Conservation (phyloP, 1,140 invertebrate genomes). For the Drosophila sp. region DNA sequence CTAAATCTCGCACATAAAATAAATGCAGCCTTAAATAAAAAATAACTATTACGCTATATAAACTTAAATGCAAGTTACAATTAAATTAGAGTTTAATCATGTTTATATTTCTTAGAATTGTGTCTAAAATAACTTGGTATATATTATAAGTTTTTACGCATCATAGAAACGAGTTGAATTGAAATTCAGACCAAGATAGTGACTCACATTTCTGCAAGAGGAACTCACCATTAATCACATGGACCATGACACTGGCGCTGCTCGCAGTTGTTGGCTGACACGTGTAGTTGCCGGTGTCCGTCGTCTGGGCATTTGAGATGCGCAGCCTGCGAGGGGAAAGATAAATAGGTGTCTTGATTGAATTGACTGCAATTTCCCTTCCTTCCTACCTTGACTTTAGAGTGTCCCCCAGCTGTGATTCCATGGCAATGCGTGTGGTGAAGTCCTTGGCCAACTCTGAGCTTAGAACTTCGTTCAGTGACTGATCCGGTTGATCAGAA, state of each 20-base stretch:
- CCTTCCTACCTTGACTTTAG: conserved; percentile 72
- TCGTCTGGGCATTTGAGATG: conserved; percentile 87
- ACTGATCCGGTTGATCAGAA: conserved; percentile 22
- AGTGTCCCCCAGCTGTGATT: conserved; percentile 78
- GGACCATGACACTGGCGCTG: conserved; percentile 92
- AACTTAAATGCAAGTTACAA: too few species aligned
- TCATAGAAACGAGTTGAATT: too few species aligned
- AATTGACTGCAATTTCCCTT: background rate
- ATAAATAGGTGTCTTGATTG: background rate
- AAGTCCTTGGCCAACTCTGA: conserved; percentile 74
- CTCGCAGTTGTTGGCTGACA: conserved; percentile 92
- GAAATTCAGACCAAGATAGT: too few species aligned
- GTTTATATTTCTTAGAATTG: too few species aligned
- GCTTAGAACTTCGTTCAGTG: conserved; percentile 61
- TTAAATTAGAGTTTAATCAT: too few species aligned
- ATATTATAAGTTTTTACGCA: too few species aligned
- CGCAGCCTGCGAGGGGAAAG: conserved; percentile 57
- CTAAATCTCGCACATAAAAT: too few species aligned
- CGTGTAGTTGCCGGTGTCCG: conserved; percentile 94
- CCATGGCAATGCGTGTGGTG: conserved; percentile 76
- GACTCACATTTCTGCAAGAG: too few species aligned
- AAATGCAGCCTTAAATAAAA: too few species aligned
- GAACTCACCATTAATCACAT: conserved; percentile 93
- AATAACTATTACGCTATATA: too few species aligned
- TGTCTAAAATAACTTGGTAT: too few species aligned